Conservation (phyloP, 2,797 vertebrate species). For the Neostethus bicornis region DNA sequence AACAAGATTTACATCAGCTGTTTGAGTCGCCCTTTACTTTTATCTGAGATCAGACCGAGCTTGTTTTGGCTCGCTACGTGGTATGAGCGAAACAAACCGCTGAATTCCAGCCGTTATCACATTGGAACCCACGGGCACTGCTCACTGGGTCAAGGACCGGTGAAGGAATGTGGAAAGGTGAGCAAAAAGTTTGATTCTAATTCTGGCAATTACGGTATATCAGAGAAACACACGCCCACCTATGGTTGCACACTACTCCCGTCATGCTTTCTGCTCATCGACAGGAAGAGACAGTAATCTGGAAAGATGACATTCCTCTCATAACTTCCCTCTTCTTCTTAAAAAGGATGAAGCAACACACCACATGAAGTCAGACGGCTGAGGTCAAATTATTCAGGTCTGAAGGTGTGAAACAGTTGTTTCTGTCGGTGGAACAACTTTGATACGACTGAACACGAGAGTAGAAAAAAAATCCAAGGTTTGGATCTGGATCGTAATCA, state of each 20-base stretch:
- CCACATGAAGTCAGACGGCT: neutral
- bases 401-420: neutral
- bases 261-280: slow-evolving; percentile 23
- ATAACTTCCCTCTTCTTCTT: slow-evolving; percentile 25
- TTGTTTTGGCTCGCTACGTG: neutral
- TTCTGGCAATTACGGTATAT: neutral
- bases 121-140: too few relatives aligned
- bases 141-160: too few relatives aligned
- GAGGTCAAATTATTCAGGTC: neutral
- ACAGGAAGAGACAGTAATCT: slow-evolving; percentile 58
- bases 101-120: neutral
- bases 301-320: slow-evolving; percentile 55
- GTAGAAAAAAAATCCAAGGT: too few relatives aligned
- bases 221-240: too few relatives aligned
- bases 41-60: too few relatives aligned
- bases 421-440: too few relatives aligned
- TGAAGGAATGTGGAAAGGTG: neutral
- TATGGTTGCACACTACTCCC: neutral
- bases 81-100: neutral
- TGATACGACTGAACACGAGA: too few relatives aligned
- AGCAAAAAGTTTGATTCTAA: neutral
- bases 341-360: neutral
- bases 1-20: too few relatives aligned
- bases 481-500: neutral
- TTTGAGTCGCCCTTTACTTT: too few relatives aligned